Evolutionary conservation across 53 echinoderm and acorn worm species (phyloP).

Genomic region (Astropecten irregularis): DNA sequence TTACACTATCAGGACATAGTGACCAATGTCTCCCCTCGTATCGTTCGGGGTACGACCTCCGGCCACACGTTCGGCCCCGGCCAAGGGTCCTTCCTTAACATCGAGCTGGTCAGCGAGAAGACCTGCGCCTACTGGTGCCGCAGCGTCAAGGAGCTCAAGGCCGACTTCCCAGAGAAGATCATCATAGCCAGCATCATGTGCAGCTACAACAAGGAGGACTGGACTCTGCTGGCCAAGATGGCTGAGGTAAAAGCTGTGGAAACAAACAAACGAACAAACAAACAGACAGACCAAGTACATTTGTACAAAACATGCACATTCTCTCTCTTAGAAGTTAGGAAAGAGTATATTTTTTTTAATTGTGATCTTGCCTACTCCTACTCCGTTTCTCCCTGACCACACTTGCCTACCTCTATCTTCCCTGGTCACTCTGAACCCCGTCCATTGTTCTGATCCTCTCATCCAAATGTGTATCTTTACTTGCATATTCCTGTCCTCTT

Average conservation of each 20-base stretch:
- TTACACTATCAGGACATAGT: conserved; percentile 89
- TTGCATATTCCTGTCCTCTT: too few species aligned
- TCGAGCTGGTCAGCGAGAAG: conserved; percentile 99
- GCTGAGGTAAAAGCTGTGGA: conserved; percentile 89
- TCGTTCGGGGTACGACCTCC: conserved; percentile 95
- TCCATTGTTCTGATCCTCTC: too few species aligned
- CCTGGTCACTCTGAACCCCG: too few species aligned
- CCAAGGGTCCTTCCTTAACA: conserved; percentile 98
- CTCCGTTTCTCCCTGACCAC: too few species aligned
- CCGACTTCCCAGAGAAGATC: conserved; percentile 87
- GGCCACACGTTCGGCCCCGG: conserved; percentile 92
- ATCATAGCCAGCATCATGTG: conserved; percentile 99
- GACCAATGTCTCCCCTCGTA: conserved; percentile 97
- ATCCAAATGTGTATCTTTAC: too few species aligned
- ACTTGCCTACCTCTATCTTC: too few species aligned
- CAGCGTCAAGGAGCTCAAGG: conserved; percentile 85
- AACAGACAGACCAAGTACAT: too few species aligned
- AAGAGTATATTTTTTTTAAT: too few species aligned
- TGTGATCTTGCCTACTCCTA: too few species aligned
- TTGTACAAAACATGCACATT: too few species aligned
- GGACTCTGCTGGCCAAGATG: conserved; percentile 86
- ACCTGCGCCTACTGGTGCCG: conserved; percentile 93
- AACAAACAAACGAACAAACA: too few species aligned
- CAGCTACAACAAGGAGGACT: conserved; percentile 94
- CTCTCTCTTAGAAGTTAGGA: too few species aligned